Evolutionary conservation across 2,113 vertebrate species (phyloP), one percentile per base, ranked within the genome.

Genomic region (Nibea albiflora): DNA sequence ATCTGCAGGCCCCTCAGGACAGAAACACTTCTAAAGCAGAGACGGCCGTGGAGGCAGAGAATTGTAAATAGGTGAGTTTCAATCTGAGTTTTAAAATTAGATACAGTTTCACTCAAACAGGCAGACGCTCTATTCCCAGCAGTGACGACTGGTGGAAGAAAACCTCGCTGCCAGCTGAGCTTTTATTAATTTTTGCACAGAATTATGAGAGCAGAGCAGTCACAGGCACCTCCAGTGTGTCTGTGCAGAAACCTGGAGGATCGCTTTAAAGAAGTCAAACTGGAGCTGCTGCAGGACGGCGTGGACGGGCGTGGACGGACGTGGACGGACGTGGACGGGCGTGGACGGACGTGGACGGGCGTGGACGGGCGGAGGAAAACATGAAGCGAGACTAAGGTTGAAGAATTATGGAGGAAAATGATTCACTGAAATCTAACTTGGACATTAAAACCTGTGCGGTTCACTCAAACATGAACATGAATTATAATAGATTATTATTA

Each of bases 41-140:
- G 61, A 50, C 0, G 9, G 20, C 73, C 75, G 56, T 57, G 54
- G 66, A 87, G 61, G 73, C 79, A 58, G 61, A 87, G 52, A 86
- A 80, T 75, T 42, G 67, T 84, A 88, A 90, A 86, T 67, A 82
- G 83, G 82, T 73, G 75, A 90, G 80, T 83, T 81, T 75, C 50
- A 73, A 62, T 47, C 54, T 75, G n/a, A n/a, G 73, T 76, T 86
- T 77, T 81, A 83, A 85, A 90, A 86, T 87, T 83, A 85, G 78
- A 76, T 64, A 69, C 17, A 2, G 4, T 75, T 78, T 82, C 47
- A 11, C 50, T 76, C 70, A n/a, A n/a, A n/a, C n/a, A n/a, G n/a
- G n/a, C n/a, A 88, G 73, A 69, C 80, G 78, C 77, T 83, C 15
- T 66, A 77, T 83, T 86, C 77, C 83, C 78, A 67, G 54, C 35